Evolutionary conservation across 2,888 invertebrate genomes (phyloP), one percentile per base, ranked within the genome.

Genomic region (Encarsia formosa): DNA sequence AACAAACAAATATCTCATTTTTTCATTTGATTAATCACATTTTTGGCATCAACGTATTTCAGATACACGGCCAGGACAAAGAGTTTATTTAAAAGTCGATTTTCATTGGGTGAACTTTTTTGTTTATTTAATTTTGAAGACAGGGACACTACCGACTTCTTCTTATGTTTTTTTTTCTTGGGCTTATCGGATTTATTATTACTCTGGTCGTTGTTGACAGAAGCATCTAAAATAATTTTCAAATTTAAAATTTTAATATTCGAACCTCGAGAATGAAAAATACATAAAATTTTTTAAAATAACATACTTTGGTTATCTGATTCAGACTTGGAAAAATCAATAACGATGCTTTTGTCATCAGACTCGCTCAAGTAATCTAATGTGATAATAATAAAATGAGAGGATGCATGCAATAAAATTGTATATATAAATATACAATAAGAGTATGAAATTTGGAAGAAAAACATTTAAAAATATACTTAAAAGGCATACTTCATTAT

Each of bases 21-120:
- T 54, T 57, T 35, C 45, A 49, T 15, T 51, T 31, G 39, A n/a
- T 43, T 19, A n/a, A 59, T 49, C 8, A 62, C 61, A 56, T 62
- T 62, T 50, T 63, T 62, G 6, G 59, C 59, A 42, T 67, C 61
- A 32, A 65, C 60, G 49, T 65, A 65, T 59, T 59, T 65, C 1
- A 69, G 57, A 45, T 67, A 68, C 19, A 69, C 47, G 38, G 65
- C 67, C 23, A 70, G 62, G n/a, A 63, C 51, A 34, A 69, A 60
- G 47, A 69, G 61, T 65, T 66, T 67, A 48, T 41, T 29, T 40
- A 57, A 46, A 19, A 45, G 35, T 15, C 38, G 16, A 11, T 44
- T 37, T 37, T 48, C 41, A 39, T 26, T 26, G 26, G 26, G n/a
- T 15, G 44, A 44, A 24, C 47, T 26, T 47, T 9, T 49, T 34